phyloP scores from a whole-genome alignment of 1,140 invertebrate genomes.

The Brachionus paranguensis region DNA sequence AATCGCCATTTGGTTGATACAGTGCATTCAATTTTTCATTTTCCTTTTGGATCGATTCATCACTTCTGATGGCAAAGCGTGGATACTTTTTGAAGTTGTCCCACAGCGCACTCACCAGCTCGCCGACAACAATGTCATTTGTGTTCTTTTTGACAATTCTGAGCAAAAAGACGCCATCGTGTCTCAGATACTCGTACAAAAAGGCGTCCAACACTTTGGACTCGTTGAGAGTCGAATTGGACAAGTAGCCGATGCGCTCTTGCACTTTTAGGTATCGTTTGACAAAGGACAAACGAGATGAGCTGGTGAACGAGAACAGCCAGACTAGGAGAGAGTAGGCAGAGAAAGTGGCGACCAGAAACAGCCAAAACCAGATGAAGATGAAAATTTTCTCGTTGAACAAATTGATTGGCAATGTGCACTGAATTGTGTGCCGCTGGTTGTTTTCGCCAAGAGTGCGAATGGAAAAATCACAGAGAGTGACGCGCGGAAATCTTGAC shows the following conservation, averaged over 20 bases:
- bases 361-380: slow-evolving; percentile 31
- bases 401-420: slow-evolving; percentile 45
- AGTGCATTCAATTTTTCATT: slow-evolving; percentile 23
- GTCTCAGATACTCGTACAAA: slow-evolving; percentile 58
- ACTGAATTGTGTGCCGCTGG: slow-evolving; percentile 45
- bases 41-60: not conserved
- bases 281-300: slow-evolving; percentile 25
- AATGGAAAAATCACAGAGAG: slow-evolving; percentile 44
- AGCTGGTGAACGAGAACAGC: not conserved
- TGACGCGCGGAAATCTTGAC: slow-evolving; percentile 43
- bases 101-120: slow-evolving; percentile 57
- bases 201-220: slow-evolving; percentile 52
- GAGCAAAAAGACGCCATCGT: slow-evolving; percentile 58
- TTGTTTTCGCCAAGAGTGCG: slow-evolving; percentile 44
- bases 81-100: slow-evolving; percentile 39
- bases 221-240: slow-evolving; percentile 41
- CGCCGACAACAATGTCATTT: slow-evolving; percentile 58
- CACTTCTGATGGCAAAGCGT: slow-evolving; percentile 15
- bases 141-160: slow-evolving; percentile 58
- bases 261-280: slow-evolving; percentile 24
- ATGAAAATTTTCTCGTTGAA: slow-evolving; percentile 44
- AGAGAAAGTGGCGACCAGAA: not conserved
- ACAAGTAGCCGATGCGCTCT: not conserved
- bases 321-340: not conserved
- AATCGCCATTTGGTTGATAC: slow-evolving; percentile 2